A percentile compares a stretch with the other conserved stretches of the same genome.
Evolutionary conservation across 2,888 invertebrate species (phyloP).

Genomic region (Apotomis betuletana): DNA sequence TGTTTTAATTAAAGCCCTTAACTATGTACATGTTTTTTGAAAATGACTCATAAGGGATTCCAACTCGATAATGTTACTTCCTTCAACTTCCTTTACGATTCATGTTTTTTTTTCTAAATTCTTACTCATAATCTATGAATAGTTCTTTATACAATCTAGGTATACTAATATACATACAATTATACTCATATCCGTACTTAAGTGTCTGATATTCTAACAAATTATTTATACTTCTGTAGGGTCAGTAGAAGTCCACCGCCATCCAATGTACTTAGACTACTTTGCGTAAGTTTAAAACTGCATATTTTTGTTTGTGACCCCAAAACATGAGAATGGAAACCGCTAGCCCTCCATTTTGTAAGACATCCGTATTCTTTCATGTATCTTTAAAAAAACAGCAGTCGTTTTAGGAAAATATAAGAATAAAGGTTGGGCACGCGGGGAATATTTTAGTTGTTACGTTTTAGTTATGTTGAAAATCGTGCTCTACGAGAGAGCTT

Average conservation of each 20-base stretch:
- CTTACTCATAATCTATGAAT: not conserved
- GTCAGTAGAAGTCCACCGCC: conserved; percentile 48
- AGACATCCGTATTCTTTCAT: not conserved
- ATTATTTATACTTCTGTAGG: conserved; percentile 47
- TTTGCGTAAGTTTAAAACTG: conserved; percentile 42
- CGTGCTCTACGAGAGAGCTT: not conserved
- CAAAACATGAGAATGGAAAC: conserved; percentile 23
- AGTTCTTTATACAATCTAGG: not conserved
- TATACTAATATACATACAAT: not conserved
- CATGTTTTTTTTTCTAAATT: not conserved
- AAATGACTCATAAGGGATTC: too few relatives aligned
- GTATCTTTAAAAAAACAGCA: not conserved
- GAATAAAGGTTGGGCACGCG: conserved; percentile 33
- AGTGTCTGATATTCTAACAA: conserved; percentile 38
- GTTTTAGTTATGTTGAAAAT: not conserved
- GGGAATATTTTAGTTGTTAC: conserved; percentile 8
- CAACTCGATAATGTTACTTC: not conserved
- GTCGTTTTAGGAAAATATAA: not conserved
- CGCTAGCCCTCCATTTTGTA: conserved; percentile 35
- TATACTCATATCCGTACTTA: not conserved
- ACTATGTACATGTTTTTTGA: too few relatives aligned
- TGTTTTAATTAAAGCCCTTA: too few relatives aligned
- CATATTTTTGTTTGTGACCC: not conserved
- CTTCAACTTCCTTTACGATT: not conserved
- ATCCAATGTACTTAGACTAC: not conserved